phyloP scores from a whole-genome alignment of 2,888 invertebrate species.

The Eretmocerus hayati region DNA sequence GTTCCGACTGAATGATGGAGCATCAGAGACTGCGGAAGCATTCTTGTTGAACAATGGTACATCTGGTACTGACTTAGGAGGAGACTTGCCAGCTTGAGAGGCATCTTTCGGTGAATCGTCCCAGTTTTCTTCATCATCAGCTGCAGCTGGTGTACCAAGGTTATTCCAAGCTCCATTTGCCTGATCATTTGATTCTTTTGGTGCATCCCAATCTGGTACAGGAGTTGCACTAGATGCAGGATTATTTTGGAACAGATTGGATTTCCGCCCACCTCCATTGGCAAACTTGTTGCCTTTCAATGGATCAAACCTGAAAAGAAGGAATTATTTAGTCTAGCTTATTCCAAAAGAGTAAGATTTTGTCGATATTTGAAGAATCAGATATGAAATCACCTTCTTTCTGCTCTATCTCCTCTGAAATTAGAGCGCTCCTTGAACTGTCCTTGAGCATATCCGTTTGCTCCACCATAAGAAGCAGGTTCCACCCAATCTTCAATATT shows the following conservation, averaged over 20 bases:
- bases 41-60: background rate
- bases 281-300: background rate
- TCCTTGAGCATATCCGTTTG: too few relatives aligned
- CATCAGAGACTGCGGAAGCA: too few relatives aligned
- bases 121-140: conserved; percentile 14
- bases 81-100: background rate
- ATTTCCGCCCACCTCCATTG: conserved; percentile 6
- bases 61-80: background rate
- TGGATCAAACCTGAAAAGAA: conserved; percentile 14
- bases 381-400: conserved; percentile 3
- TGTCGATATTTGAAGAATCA: too few relatives aligned
- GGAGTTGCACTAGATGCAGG: background rate
- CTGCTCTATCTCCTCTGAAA: conserved; percentile 4
- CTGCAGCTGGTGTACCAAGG: background rate
- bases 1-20: too few relatives aligned
- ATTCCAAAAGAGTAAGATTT: too few relatives aligned
- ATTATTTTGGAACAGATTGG: conserved; percentile 3
- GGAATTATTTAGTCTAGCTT: too few relatives aligned
- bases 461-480: conserved; percentile 11
- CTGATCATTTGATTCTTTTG: background rate
- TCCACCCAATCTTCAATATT: conserved; percentile 23
- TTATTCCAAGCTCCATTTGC: conserved; percentile 16
- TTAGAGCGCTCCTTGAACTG: too few relatives aligned
- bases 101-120: conserved; percentile 5
- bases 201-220: conserved; percentile 19